Base-by-base conservation (phyloP, 2,113 vertebrate species). In the Corynorhinus townsendii region DNA sequence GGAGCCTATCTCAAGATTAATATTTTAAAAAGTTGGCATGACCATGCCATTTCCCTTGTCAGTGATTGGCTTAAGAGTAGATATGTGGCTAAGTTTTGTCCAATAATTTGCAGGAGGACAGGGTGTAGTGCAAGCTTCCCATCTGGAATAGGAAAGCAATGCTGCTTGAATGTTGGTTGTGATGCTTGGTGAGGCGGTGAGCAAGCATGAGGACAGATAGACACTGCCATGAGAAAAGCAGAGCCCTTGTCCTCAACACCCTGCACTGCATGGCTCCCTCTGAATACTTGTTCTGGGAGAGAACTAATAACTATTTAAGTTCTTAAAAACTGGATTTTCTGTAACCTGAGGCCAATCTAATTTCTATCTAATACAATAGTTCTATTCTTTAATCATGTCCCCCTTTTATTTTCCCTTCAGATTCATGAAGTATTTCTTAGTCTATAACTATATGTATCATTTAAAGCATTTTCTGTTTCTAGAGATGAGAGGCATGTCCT, bases 391-490 rank as follows among this genome's bases (percentile, higher is more conserved):
- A 79, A 62, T 89, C 64, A 64, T 89, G 33, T 14, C 26, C 9
- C 85, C 79, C 38, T 12, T 12, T n/a, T 91, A 89, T 84, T 45
- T 71, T 72, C 17, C 2, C 2, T 89, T 72, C 62, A 69, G 17
- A 73, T 86, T 66, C 56, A 54, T 72, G 72, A 85, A 56, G 10
- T 66, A 72, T 47, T 85, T 89, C 52, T 81, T 87, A 59, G 75
- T 75, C 19, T 89, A 1, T 40, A 81, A 40, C 64, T 85, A 79
- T 89, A 4, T 38, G 1, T 71, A n/a, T 94, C 26, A 73, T 24
- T 93, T 86, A 43, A 91, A 82, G 12, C 80, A 71, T 81, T 86
- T 95, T 88, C 71, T 91, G 14, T 86, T 94, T 94, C 22, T 79
- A 62, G n/a, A 76, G 7, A 14, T n/a, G 45, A 66, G 73, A 82